phyloP scores from a whole-genome alignment of 2,113 vertebrate species.

The Chaetodon trifascialis region DNA sequence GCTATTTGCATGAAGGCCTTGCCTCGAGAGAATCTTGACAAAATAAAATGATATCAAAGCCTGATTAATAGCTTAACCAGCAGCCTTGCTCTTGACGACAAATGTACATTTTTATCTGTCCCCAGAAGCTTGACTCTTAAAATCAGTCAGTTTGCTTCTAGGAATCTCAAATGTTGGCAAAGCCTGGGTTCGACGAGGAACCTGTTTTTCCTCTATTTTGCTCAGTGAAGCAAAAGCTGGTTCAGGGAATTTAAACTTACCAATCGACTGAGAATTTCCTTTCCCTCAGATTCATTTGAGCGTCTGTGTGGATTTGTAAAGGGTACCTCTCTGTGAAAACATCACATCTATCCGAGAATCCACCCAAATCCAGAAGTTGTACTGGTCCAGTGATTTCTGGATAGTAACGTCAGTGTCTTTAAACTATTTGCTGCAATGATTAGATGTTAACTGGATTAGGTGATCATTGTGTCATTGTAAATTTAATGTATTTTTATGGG shows the following conservation, averaged over 20 bases:
- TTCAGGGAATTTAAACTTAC: background rate
- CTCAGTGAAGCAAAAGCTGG: background rate
- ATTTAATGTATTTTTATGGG: background rate
- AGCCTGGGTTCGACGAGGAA: background rate
- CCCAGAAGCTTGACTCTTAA: background rate
- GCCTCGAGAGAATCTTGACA: background rate
- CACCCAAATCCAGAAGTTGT: background rate
- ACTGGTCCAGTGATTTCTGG: background rate
- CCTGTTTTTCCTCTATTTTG: background rate
- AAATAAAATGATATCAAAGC: background rate
- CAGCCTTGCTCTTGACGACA: background rate
- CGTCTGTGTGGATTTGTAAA: background rate
- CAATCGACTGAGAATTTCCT: background rate
- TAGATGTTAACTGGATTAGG: too few relatives aligned
- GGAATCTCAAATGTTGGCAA: background rate
- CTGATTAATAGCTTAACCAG: background rate
- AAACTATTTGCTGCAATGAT: background rate
- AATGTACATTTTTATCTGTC: background rate
- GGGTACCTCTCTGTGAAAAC: background rate
- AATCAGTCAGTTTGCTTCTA: background rate
- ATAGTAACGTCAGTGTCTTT: background rate
- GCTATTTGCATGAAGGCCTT: background rate
- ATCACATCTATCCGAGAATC: conserved; percentile 1
- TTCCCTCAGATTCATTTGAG: background rate
- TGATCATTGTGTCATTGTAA: background rate